phyloP scores from a whole-genome alignment of 2,888 invertebrate genomes.

The Chrysomela aeneicollis region DNA sequence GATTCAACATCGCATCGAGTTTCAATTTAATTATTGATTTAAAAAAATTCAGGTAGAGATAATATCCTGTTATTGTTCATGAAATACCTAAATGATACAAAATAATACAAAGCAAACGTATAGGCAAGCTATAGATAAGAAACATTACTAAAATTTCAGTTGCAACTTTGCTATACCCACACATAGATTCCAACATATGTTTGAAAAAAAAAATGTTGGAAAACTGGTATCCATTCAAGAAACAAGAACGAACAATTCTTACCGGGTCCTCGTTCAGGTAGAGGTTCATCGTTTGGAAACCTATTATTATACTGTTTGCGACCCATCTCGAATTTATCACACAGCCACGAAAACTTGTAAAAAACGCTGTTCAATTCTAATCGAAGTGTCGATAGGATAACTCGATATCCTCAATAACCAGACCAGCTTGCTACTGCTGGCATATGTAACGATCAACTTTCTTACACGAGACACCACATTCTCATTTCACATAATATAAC shows the following conservation, averaged over 20 bases:
- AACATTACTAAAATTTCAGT: too few species aligned
- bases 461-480: neutral
- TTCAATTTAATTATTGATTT: too few species aligned
- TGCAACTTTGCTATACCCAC: too few species aligned
- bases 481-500: neutral
- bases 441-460: neutral
- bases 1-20: too few species aligned
- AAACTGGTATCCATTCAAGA: neutral
- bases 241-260: slow-evolving; percentile 57
- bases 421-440: neutral
- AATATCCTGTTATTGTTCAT: too few species aligned
- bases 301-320: slow-evolving; percentile 58
- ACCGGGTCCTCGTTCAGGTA: slow-evolving; percentile 66
- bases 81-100: too few species aligned
- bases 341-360: neutral
- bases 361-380: too few species aligned
- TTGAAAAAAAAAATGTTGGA: neutral
- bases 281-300: slow-evolving; percentile 53
- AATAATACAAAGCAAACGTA: too few species aligned
- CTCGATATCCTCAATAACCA: neutral
- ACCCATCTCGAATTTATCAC: slow-evolving; percentile 58
- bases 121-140: too few species aligned
- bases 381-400: too few species aligned
- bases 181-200: too few species aligned
- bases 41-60: too few species aligned